Percentiles rank a stretch among this genome's conserved stretches.
phyloP scores from a whole-genome alignment of 2,888 invertebrate species.

The Stenodera caucasica region DNA sequence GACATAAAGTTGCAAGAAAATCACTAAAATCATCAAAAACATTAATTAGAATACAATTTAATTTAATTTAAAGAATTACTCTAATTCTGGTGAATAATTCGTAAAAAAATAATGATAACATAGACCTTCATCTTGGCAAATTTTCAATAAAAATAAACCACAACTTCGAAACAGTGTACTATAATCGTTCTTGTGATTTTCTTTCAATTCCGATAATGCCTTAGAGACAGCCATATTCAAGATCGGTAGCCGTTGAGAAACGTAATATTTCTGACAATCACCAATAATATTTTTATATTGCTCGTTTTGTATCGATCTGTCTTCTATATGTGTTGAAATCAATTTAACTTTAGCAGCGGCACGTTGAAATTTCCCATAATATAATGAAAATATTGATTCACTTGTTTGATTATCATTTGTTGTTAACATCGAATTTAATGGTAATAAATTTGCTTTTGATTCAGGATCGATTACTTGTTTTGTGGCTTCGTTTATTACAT shows the following conservation, averaged over 20 bases:
- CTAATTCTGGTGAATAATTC: slow-evolving; percentile 65
- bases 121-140: slow-evolving; percentile 92
- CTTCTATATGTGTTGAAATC: slow-evolving; percentile 81
- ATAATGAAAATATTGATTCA: slow-evolving; percentile 78
- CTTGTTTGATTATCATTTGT: slow-evolving; percentile 28
- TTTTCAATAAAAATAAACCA: slow-evolving; percentile 87
- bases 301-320: slow-evolving; percentile 68
- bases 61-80: slow-evolving; percentile 61
- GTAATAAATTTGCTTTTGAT: slow-evolving; percentile 40
- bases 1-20: slow-evolving; percentile 84
- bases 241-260: slow-evolving; percentile 67
- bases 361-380: slow-evolving; percentile 94
- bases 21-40: slow-evolving; percentile 57
- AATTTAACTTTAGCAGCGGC: slow-evolving; percentile 83
- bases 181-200: slow-evolving; percentile 70
- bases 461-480: slow-evolving; percentile 66
- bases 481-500: slow-evolving; percentile 76
- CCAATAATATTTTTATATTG: slow-evolving; percentile 75
- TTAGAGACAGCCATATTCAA: slow-evolving; percentile 71
- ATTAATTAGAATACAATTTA: no score
- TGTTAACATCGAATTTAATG: slow-evolving; percentile 45
- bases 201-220: slow-evolving; percentile 68
- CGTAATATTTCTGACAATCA: slow-evolving; percentile 84
- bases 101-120: slow-evolving; percentile 90
- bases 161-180: slow-evolving; percentile 85